Conservation (phyloP, 2,113 vertebrate genomes). For the Aplodontia rufa region DNA sequence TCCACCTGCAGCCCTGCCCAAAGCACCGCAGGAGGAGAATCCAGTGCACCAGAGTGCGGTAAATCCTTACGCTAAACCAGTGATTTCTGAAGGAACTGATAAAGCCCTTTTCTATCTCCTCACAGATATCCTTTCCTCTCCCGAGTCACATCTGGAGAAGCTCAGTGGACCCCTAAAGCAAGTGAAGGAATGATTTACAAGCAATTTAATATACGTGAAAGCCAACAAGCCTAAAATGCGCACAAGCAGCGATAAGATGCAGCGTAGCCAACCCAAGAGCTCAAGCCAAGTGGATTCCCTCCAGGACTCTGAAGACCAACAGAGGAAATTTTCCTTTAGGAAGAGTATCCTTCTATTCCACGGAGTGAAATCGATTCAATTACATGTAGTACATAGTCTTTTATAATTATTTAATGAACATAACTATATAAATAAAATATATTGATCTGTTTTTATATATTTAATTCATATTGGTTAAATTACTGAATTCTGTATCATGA, state of each 20-base stretch:
- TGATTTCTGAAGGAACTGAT: neutral
- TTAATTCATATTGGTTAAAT: neutral
- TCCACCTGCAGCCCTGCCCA: neutral
- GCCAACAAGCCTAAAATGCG: neutral
- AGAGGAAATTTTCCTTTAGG: neutral
- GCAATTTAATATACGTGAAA: neutral
- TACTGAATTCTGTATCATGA: neutral
- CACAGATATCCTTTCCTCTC: neutral
- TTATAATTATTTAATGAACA: neutral
- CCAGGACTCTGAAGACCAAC: neutral
- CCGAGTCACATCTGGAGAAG: constrained; percentile 24
- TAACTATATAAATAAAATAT: neutral
- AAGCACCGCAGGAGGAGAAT: neutral
- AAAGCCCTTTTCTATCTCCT: neutral
- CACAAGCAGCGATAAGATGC: fast-evolving
- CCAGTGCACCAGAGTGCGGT: too few relatives aligned
- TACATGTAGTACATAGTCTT: too few relatives aligned
- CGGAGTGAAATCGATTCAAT: neutral
- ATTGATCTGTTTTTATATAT: neutral
- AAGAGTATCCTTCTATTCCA: neutral
- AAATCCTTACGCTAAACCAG: neutral
- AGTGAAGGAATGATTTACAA: neutral
- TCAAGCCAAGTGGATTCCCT: neutral
- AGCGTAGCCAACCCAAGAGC: neutral
- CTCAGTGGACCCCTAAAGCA: neutral